phyloP scores from a whole-genome alignment of 2,113 vertebrate genomes.

The Anhinga rufa region DNA sequence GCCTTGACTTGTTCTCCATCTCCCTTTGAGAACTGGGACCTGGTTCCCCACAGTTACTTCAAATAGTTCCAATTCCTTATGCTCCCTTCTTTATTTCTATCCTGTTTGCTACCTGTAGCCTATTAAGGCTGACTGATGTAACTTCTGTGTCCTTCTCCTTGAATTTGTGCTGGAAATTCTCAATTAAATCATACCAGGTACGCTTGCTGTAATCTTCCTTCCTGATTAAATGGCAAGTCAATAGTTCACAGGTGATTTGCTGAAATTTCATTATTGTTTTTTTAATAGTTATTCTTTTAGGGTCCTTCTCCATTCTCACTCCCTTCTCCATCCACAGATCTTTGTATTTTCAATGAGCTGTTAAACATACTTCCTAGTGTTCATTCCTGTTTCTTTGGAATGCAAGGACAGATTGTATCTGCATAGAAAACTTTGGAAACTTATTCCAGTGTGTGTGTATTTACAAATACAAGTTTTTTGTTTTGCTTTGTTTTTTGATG shows the following conservation, averaged over 20 bases:
- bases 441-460: neutral
- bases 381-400: neutral
- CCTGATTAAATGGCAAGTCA: neutral
- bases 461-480: neutral
- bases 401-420: neutral
- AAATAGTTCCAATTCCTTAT: neutral
- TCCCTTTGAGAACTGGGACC: neutral
- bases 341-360: neutral
- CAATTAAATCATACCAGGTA: neutral
- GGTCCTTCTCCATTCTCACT: neutral
- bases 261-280: neutral
- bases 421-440: neutral
- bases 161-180: neutral
- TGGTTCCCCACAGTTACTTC: neutral
- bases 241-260: neutral
- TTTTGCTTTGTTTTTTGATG: neutral
- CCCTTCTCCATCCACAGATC: neutral
- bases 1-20: neutral
- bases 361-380: neutral
- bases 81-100: neutral
- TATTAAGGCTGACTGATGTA: neutral
- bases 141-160: neutral
- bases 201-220: neutral
- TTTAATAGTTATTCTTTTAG: neutral
- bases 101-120: neutral